Percentiles rank a stretch among this genome's conserved stretches.
These are phyloP conservation scores for Drosophila pegasa DNA, from an alignment of 2,888 invertebrate species.

Conservation along the genomic window DNA sequence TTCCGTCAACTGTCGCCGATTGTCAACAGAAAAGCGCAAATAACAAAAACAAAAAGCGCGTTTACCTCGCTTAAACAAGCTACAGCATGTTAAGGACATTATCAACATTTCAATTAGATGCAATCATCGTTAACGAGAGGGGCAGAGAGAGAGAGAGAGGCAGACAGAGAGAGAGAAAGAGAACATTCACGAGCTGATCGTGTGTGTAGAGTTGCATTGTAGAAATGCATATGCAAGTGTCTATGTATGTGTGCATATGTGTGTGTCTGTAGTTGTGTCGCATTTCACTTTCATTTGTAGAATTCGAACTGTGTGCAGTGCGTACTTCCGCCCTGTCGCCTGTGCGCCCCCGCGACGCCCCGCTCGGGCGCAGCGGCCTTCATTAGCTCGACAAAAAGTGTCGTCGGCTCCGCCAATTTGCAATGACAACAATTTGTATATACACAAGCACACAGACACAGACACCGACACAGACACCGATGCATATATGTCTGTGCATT, in stretches of 20 bases:
- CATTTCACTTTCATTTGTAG: slow-evolving; percentile 76
- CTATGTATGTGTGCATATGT: slow-evolving; percentile 13
- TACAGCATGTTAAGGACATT: slow-evolving; percentile 78
- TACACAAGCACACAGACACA: neutral
- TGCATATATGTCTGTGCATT: slow-evolving; percentile 3
- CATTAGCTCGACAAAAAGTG: slow-evolving; percentile 71
- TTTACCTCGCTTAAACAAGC: slow-evolving; percentile 42
- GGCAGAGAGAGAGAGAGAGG: slow-evolving; percentile 1
- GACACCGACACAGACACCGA: neutral
- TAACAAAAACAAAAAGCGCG: slow-evolving; percentile 37
- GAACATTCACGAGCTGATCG: slow-evolving; percentile 21
- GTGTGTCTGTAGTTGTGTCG: slow-evolving; percentile 44
- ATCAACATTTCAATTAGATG: slow-evolving; percentile 80
- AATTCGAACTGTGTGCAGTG: slow-evolving; percentile 63
- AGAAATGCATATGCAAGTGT: slow-evolving; percentile 29
- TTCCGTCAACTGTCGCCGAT: slow-evolving; percentile 46
- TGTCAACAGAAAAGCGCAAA: slow-evolving; percentile 51
- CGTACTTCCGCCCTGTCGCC: slow-evolving; percentile 71
- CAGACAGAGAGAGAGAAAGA: neutral
- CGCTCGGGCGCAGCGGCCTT: slow-evolving; percentile 55
- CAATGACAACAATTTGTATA: slow-evolving; percentile 67
- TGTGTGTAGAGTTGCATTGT: slow-evolving; percentile 53
- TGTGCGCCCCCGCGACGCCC: slow-evolving; percentile 24
- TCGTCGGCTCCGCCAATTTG: slow-evolving; percentile 71
- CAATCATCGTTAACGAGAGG: slow-evolving; percentile 55